Percentiles rank a stretch among this genome's conserved stretches.
These are phyloP conservation scores for Pterois miles DNA, from an alignment of 2,797 vertebrate genomes.

Conservation along the genomic window DNA sequence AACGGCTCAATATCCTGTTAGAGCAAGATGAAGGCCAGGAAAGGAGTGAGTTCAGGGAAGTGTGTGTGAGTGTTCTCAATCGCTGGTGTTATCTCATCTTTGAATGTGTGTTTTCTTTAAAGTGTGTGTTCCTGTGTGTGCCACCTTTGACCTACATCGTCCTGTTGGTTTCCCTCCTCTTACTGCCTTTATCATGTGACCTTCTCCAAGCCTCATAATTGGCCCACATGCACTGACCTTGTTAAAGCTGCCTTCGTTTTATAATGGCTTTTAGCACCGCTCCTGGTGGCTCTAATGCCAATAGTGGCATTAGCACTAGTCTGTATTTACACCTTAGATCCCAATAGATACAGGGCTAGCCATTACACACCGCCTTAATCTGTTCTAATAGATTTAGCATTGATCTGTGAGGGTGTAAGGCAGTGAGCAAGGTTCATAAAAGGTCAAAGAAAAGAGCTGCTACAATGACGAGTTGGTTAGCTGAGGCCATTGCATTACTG, in stretches of 20 bases:
- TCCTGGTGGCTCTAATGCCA: slow-evolving; percentile 39
- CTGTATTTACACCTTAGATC: slow-evolving; percentile 73
- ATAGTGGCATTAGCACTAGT: slow-evolving; percentile 60
- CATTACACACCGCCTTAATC: slow-evolving; percentile 68
- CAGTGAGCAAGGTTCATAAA: slow-evolving; percentile 55
- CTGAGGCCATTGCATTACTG: slow-evolving; percentile 4
- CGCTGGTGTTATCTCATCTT: neutral
- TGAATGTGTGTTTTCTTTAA: neutral
- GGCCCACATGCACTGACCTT: slow-evolving; percentile 53
- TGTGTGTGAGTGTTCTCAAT: neutral
- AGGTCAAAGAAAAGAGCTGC: slow-evolving; percentile 46
- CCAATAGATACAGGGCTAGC: slow-evolving; percentile 51
- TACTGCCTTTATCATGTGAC: slow-evolving; percentile 46
- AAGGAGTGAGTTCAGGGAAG: neutral
- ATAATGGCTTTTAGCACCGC: slow-evolving; percentile 59
- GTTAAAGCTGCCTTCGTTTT: slow-evolving; percentile 67
- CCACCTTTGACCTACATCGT: slow-evolving; percentile 42
- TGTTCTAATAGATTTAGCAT: slow-evolving; percentile 71
- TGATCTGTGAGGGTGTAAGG: slow-evolving; percentile 69
- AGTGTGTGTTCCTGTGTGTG: neutral
- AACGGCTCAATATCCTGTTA: slow-evolving; percentile 48
- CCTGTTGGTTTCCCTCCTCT: slow-evolving; percentile 10
- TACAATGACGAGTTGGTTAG: slow-evolving; percentile 11
- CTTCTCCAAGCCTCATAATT: slow-evolving; percentile 43
- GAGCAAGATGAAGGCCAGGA: neutral